A percentile compares a stretch with the other conserved stretches of the same genome.
phyloP scores from a whole-genome alignment of 2,113 vertebrate genomes.

The Himantopus leucocephalus region DNA sequence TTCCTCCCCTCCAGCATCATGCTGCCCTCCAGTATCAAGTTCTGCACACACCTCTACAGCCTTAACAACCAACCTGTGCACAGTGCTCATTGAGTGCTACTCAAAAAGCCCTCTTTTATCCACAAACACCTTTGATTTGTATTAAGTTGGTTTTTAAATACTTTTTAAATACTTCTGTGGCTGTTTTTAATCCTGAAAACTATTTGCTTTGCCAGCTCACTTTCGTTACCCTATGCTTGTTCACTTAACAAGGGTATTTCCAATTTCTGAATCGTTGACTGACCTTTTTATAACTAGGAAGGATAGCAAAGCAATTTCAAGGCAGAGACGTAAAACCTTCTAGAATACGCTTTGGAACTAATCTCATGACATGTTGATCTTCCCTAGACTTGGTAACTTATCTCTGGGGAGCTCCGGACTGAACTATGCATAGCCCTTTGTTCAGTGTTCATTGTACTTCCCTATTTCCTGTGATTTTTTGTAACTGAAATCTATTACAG shows the following conservation, averaged over 20 bases:
- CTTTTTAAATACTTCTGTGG: neutral
- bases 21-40: neutral
- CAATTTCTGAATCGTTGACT: neutral
- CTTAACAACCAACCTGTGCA: neutral
- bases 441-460: neutral
- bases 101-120: neutral
- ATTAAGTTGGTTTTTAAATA: neutral
- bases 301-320: constrained; percentile 37
- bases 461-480: constrained; percentile 15
- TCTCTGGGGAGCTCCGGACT: neutral
- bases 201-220: neutral
- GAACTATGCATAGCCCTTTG: neutral
- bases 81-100: neutral
- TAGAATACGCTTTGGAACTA: constrained; percentile 23
- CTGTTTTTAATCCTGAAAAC: neutral
- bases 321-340: neutral
- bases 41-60: neutral
- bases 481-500: constrained; percentile 33
- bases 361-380: constrained; percentile 14
- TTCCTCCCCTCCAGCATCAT: neutral
- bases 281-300: neutral
- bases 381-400: neutral
- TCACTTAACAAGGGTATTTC: neutral
- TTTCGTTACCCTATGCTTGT: neutral
- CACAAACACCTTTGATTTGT: neutral